These are phyloP conservation scores for Hirtodrosophila cameraria DNA, from an alignment of 2,888 invertebrate species.

Conservation along the genomic window DNA sequence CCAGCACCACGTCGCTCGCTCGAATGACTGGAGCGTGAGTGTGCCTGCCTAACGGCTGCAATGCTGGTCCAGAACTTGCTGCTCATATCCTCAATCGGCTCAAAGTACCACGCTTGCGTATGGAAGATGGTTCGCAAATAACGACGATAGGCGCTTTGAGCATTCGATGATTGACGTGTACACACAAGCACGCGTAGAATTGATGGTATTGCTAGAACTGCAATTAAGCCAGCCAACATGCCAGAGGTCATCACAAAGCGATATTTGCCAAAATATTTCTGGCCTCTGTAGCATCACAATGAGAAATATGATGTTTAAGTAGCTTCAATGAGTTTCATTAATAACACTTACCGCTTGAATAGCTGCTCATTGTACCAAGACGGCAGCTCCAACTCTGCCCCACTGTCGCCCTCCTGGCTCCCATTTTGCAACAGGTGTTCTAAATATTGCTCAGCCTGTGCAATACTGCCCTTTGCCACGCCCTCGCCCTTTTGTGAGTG, in stretches of 20 bases:
- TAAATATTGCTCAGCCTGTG: slow-evolving; percentile 75
- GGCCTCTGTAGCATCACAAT: slow-evolving; percentile 86
- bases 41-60: slow-evolving; percentile 87
- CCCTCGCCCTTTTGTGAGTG: slow-evolving; percentile 16
- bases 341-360: slow-evolving; percentile 86
- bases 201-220: slow-evolving; percentile 90
- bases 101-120: slow-evolving; percentile 90
- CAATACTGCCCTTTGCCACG: slow-evolving; percentile 6
- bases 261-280: slow-evolving; percentile 89
- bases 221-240: slow-evolving; percentile 91
- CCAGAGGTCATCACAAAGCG: slow-evolving; percentile 88
- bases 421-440: slow-evolving; percentile 79
- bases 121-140: slow-evolving; percentile 92
- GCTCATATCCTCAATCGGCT: slow-evolving; percentile 80
- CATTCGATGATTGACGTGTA: slow-evolving; percentile 89
- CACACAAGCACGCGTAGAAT: slow-evolving; percentile 89
- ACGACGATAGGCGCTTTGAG: slow-evolving; percentile 88
- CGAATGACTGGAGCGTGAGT: slow-evolving; percentile 87
- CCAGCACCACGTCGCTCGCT: slow-evolving; percentile 85
- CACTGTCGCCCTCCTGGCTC: slow-evolving; percentile 80
- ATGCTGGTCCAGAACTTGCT: slow-evolving; percentile 89
- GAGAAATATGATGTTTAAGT: not conserved
- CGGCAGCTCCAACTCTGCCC: slow-evolving; percentile 85
- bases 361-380: slow-evolving; percentile 88
- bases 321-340: not conserved